Evolutionary conservation across 2,113 vertebrate genomes (phyloP).

Genomic region (Saiga tatarica): DNA sequence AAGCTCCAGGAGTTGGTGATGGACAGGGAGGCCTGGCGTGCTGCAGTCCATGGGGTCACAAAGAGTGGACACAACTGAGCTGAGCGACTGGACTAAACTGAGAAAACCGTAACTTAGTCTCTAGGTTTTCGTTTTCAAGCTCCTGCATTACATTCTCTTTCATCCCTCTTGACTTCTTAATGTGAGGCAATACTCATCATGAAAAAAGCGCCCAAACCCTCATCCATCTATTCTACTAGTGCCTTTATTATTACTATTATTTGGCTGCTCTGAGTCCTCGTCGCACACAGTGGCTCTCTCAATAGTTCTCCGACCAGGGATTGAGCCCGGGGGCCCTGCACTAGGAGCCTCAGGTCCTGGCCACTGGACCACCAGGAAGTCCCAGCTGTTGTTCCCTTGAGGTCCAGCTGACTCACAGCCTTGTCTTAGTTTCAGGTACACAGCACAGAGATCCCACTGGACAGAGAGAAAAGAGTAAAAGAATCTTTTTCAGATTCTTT

Average conservation of each 20-base stretch:
- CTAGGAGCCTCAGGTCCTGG: not conserved
- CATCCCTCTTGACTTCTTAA: not conserved
- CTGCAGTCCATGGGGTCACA: not conserved
- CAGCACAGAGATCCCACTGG: not conserved
- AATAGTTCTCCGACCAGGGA: not conserved
- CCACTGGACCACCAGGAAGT: not conserved
- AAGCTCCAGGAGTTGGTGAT: not conserved
- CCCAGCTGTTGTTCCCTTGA: not conserved
- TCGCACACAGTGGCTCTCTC: not conserved
- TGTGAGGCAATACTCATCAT: not conserved
- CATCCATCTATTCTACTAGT: not conserved
- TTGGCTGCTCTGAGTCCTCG: not conserved
- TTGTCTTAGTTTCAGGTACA: not conserved
- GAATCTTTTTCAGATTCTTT: not conserved
- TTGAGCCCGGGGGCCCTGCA: not conserved
- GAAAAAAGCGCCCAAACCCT: not conserved
- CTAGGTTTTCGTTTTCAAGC: not conserved
- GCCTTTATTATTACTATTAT: not conserved
- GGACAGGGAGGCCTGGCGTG: not conserved
- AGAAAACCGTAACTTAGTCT: not conserved
- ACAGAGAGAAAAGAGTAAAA: not conserved
- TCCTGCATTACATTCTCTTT: not conserved
- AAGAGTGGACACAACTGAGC: not conserved
- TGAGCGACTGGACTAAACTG: not conserved
- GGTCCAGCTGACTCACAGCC: rapidly evolving